Evolutionary conservation across 2,888 invertebrate genomes (phyloP).

Genomic region (Lagria hirta): DNA sequence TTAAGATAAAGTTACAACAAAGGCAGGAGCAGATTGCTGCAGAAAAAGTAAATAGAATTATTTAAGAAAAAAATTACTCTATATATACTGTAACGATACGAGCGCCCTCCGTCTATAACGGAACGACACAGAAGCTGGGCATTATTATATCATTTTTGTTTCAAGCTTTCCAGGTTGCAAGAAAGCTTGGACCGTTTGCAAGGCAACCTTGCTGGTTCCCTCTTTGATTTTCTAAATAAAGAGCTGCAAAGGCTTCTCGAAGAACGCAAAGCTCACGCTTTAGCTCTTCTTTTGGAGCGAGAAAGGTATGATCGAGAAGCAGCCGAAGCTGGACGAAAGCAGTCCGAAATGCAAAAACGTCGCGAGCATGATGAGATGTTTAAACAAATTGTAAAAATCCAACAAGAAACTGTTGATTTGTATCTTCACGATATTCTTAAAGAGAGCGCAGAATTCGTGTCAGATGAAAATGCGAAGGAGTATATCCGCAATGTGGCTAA

Average conservation of each 20-base stretch:
- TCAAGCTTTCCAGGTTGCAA: constrained; percentile 59
- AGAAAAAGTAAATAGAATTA: constrained; percentile 14
- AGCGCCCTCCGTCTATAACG: too few relatives aligned
- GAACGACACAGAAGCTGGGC: too few relatives aligned
- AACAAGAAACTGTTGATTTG: constrained; percentile 61
- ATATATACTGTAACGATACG: too few relatives aligned
- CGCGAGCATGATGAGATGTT: constrained; percentile 80
- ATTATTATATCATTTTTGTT: too few relatives aligned
- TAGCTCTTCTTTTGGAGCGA: constrained; percentile 74
- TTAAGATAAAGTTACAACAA: constrained; percentile 47
- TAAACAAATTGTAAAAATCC: constrained; percentile 63
- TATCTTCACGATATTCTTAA: constrained; percentile 66
- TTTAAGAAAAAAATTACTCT: too few relatives aligned
- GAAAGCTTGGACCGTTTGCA: constrained; percentile 70
- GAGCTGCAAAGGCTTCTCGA: constrained; percentile 75
- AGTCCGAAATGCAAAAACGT: constrained; percentile 71
- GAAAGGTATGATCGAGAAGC: constrained; percentile 77
- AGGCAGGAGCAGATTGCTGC: constrained; percentile 38
- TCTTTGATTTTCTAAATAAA: constrained; percentile 74
- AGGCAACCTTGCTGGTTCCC: constrained; percentile 70
- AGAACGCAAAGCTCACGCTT: constrained; percentile 77
- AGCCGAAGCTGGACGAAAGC: constrained; percentile 75
- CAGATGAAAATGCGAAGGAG: constrained; percentile 58
- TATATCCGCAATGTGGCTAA: constrained; percentile 60
- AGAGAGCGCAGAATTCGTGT: constrained; percentile 61